phyloP scores from a whole-genome alignment of 53 echinoderm and acorn worm genomes.

The Patiria pectinifera region DNA sequence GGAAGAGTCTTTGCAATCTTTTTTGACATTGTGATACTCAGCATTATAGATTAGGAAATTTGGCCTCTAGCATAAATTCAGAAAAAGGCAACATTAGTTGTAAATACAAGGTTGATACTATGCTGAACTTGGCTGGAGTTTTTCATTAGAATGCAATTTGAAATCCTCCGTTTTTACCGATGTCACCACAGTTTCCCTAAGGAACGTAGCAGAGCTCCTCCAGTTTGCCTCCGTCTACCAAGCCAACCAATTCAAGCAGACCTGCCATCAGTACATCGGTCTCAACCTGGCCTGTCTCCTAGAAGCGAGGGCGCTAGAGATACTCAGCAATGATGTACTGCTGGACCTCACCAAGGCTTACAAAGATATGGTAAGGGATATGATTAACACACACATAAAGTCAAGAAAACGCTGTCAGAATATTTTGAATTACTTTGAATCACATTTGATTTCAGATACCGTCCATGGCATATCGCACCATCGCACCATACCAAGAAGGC shows the following conservation, averaged over 20 bases:
- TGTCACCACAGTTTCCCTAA: slow-evolving; percentile 68
- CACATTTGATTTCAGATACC: slow-evolving; percentile 63
- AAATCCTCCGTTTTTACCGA: too few species aligned
- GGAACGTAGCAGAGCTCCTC: slow-evolving; percentile 88
- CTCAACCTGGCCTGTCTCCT: slow-evolving; percentile 84
- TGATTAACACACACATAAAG: too few species aligned
- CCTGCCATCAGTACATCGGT: slow-evolving; percentile 92
- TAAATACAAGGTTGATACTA: too few species aligned
- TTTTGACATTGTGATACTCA: too few species aligned
- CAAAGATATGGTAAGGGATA: slow-evolving; percentile 78
- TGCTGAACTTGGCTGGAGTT: too few species aligned
- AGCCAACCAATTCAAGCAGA: slow-evolving; percentile 81
- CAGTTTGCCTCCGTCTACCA: slow-evolving; percentile 93
- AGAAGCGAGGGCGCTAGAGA: slow-evolving; percentile 78
- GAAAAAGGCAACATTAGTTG: too few species aligned
- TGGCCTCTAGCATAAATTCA: too few species aligned
- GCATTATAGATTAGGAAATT: too few species aligned
- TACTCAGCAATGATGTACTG: slow-evolving; percentile 79
- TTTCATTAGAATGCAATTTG: too few species aligned
- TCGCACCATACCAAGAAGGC: slow-evolving; percentile 78
- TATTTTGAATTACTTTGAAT: not conserved
- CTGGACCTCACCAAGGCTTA: slow-evolving; percentile 81
- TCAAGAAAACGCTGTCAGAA: not conserved
- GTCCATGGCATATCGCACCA: slow-evolving; percentile 78
- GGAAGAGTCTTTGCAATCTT: too few species aligned